Conservation (phyloP, 2,113 vertebrate genomes). For the Epinephelus fuscoguttatus region DNA sequence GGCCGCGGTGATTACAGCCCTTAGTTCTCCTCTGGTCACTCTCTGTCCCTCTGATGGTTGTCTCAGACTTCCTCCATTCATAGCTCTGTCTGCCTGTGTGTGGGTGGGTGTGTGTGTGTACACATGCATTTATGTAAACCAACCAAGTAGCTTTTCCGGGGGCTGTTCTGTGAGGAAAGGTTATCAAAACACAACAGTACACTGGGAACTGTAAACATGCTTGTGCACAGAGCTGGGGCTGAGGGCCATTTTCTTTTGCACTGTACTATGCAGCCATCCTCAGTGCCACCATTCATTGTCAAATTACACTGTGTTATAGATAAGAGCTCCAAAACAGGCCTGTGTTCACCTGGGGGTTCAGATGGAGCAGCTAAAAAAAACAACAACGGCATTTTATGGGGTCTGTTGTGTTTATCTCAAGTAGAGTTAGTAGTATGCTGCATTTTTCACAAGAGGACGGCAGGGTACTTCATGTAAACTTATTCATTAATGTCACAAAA, state of each 20-base stretch:
- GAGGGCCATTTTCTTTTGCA: conserved; percentile 66
- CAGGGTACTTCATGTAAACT: too few species aligned
- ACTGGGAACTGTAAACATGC: conserved; percentile 71
- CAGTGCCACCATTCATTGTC: conserved; percentile 17
- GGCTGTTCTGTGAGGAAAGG: conserved; percentile 79
- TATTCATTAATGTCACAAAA: too few species aligned
- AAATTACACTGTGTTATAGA: conserved; percentile 14
- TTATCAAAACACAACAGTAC: conserved; percentile 78
- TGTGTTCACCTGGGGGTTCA: conserved; percentile 1
- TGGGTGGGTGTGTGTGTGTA: conserved; percentile 31
- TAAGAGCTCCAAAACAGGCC: conserved; percentile 2
- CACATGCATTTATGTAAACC: conserved; percentile 74
- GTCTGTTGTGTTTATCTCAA: neutral
- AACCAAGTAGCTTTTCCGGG: conserved; percentile 71
- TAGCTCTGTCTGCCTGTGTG: conserved; percentile 30
- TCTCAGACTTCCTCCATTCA: conserved; percentile 73
- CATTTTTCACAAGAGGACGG: too few species aligned
- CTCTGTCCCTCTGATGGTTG: conserved; percentile 77
- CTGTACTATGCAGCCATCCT: conserved; percentile 46
- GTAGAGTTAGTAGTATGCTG: neutral
- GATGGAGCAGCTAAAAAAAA: neutral
- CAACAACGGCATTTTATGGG: neutral
- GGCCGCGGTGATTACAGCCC: conserved; percentile 71
- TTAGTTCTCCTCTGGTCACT: conserved; percentile 71
- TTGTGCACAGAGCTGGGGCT: conserved; percentile 51